These are phyloP conservation scores for Meriones unguiculatus DNA, from an alignment of 2,113 vertebrate genomes.

Conservation along the genomic window DNA sequence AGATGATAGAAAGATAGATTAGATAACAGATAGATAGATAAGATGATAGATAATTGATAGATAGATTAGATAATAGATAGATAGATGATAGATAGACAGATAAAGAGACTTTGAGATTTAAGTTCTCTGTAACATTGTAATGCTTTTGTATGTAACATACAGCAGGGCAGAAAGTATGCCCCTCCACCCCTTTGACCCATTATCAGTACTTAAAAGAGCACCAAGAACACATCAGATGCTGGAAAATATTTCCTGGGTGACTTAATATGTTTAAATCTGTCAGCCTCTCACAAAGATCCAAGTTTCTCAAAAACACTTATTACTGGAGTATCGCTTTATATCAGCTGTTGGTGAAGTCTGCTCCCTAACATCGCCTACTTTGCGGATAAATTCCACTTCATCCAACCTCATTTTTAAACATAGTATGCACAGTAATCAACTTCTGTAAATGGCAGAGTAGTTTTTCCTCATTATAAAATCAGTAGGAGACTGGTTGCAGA, in stretches of 20 bases:
- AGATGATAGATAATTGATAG: too few species aligned
- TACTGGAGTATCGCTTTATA: neutral
- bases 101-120: neutral
- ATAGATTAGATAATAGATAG: neutral
- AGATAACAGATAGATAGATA: neutral
- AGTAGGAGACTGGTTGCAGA: neutral
- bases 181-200: neutral
- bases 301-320: neutral
- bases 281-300: neutral
- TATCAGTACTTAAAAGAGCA: neutral
- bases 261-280: conserved; percentile 10
- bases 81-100: neutral
- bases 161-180: neutral
- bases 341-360: neutral
- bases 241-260: neutral
- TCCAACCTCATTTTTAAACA: neutral
- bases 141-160: neutral
- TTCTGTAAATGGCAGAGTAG: neutral
- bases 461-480: neutral
- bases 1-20: too few species aligned
- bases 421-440: neutral
- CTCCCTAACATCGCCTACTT: neutral
- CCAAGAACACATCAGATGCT: neutral
- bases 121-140: neutral
- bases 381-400: conserved; percentile 7